Conservation (phyloP, 2,888 invertebrate genomes). For the Seira sanloemensis region DNA sequence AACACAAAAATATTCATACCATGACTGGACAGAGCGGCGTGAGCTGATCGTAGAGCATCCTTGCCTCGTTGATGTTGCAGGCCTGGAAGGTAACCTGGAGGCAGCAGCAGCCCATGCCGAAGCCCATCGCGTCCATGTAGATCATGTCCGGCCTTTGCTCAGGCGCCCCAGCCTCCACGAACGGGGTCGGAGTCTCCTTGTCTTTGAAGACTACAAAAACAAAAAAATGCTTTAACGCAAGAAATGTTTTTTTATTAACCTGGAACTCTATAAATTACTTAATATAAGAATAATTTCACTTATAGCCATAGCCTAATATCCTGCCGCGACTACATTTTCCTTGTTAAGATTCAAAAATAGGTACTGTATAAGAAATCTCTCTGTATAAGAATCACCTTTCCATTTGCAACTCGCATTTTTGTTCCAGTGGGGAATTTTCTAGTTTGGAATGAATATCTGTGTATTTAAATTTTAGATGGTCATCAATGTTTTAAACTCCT, state of each 20-base stretch:
- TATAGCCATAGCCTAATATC: too few species aligned
- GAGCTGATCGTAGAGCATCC: conserved; percentile 96
- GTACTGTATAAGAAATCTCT: too few species aligned
- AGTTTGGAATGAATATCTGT: too few species aligned
- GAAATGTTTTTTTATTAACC: not conserved
- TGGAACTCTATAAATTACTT: too few species aligned
- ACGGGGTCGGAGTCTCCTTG: conserved; percentile 88
- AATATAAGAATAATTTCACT: too few species aligned
- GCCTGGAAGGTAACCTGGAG: conserved; percentile 97
- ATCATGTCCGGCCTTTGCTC: conserved; percentile 89
- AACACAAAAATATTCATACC: conserved; percentile 80
- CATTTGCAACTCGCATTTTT: too few species aligned
- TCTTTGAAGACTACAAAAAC: conserved; percentile 88
- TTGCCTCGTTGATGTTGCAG: conserved; percentile 96
- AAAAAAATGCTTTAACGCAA: conserved; percentile 70
- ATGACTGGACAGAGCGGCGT: conserved; percentile 98
- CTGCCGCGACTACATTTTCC: too few species aligned
- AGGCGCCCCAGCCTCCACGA: conserved; percentile 82
- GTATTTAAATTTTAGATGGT: too few species aligned
- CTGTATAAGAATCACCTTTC: too few species aligned
- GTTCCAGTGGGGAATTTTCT: too few species aligned
- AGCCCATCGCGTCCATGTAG: conserved; percentile 99
- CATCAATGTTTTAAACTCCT: too few species aligned
- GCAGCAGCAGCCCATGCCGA: conserved; percentile 99
- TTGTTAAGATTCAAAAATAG: too few species aligned